A percentile compares a stretch with the other conserved stretches of the same genome.
Evolutionary conservation across 1,140 invertebrate genomes (phyloP).

Genomic region (Heliconius congener): DNA sequence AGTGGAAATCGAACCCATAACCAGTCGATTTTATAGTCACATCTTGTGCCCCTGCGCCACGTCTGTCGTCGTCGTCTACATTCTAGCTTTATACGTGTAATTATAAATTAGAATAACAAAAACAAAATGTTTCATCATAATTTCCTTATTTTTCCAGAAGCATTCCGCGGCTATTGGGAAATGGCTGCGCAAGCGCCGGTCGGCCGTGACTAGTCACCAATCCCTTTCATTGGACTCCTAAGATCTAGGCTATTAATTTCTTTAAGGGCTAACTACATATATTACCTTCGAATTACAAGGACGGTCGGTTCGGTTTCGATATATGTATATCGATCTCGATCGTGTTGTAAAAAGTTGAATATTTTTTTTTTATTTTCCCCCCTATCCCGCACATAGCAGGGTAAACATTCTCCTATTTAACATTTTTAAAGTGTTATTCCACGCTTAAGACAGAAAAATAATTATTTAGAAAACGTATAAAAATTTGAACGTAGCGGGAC

Average conservation of each 20-base stretch:
- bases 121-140: conserved; percentile 6
- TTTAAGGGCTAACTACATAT: conserved; percentile 25
- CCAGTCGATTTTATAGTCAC: too few relatives aligned
- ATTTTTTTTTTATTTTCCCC: background rate
- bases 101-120: background rate
- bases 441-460: too few relatives aligned
- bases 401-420: too few relatives aligned
- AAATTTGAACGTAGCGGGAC: too few relatives aligned
- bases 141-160: conserved; percentile 18
- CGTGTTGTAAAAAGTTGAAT: background rate
- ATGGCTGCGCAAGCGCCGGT: conserved; percentile 33
- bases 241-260: conserved; percentile 34
- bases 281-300: conserved; percentile 32
- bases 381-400: too few relatives aligned
- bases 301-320: conserved; percentile 6
- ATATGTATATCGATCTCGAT: background rate
- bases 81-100: background rate
- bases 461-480: too few relatives aligned
- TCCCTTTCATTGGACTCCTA: conserved; percentile 26
- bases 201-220: conserved; percentile 41
- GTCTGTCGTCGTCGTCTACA: too few relatives aligned
- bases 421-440: too few relatives aligned
- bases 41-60: too few relatives aligned
- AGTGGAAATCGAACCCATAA: too few relatives aligned
- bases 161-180: conserved; percentile 26